A percentile compares a stretch with the other conserved stretches of the same genome.
Conservation (phyloP, 2,113 vertebrate species). For the Semnornis frantzii region DNA sequence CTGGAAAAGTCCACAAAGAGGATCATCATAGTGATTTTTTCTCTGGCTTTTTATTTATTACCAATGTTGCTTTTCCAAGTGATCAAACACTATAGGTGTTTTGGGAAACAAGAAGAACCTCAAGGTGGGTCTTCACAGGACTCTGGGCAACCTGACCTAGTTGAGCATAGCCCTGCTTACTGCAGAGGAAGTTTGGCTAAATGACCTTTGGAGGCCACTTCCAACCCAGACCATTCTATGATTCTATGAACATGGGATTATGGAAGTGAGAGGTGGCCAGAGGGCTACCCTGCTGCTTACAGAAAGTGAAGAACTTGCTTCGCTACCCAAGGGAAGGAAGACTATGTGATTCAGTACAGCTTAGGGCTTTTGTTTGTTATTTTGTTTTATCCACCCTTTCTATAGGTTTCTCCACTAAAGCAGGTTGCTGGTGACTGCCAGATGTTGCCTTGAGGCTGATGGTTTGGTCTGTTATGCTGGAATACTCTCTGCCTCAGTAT, state of each 20-base stretch:
- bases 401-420: neutral
- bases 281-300: neutral
- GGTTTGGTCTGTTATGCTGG: neutral
- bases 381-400: neutral
- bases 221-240: too few relatives aligned
- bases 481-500: neutral
- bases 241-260: neutral
- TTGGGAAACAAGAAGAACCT: neutral
- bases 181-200: too few relatives aligned
- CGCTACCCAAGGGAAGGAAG: neutral
- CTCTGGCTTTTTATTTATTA: neutral
- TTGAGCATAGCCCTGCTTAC: too few relatives aligned
- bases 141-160: too few relatives aligned
- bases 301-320: neutral
- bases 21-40: neutral
- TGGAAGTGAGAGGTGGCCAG: neutral
- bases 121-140: too few relatives aligned
- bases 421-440: neutral
- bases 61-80: neutral
- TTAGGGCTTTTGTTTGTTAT: neutral
- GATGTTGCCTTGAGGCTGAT: accelerated
- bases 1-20: neutral
- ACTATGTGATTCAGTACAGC: neutral
- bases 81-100: neutral
- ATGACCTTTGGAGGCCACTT: too few relatives aligned